Conservation (phyloP, 1,140 invertebrate genomes). For the Linepithema humile region DNA sequence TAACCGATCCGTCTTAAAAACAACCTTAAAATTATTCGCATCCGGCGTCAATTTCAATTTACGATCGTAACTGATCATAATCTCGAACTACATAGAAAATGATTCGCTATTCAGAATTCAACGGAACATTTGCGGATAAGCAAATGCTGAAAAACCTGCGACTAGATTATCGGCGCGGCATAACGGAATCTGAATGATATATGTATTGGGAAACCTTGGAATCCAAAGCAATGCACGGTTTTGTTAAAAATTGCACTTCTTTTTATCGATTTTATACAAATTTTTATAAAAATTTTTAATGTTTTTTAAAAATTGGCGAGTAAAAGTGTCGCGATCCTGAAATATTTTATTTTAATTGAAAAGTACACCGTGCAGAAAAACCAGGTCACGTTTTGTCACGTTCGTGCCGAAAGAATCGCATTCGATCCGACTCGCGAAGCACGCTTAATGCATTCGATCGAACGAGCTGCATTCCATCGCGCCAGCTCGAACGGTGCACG, state of each 20-base stretch:
- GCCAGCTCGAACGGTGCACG: constrained; percentile 57
- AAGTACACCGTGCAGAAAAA: not conserved
- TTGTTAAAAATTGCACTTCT: not conserved
- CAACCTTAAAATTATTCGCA: not conserved
- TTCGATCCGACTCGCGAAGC: constrained; percentile 35
- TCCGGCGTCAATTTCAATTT: constrained; percentile 6
- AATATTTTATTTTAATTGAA: not conserved
- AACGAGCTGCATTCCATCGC: constrained; percentile 73
- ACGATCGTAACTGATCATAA: constrained; percentile 19
- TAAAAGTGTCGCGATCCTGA: not conserved
- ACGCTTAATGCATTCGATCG: constrained; percentile 60
- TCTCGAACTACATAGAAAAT: constrained; percentile 29
- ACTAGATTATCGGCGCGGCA: constrained; percentile 1
- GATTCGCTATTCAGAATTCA: constrained; percentile 21
- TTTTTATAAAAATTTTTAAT: not conserved
- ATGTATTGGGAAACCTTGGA: not conserved
- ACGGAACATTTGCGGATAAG: not conserved
- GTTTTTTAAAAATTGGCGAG: not conserved
- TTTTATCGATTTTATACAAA: not conserved
- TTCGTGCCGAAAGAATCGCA: constrained; percentile 44
- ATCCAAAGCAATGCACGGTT: not conserved
- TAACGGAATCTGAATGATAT: not conserved
- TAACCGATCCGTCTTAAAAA: not conserved
- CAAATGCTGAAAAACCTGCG: not conserved
- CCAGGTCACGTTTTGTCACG: constrained; percentile 36